Evolutionary conservation across 2,888 invertebrate species (phyloP).

Genomic region (Orthonychiurus folsomi): DNA sequence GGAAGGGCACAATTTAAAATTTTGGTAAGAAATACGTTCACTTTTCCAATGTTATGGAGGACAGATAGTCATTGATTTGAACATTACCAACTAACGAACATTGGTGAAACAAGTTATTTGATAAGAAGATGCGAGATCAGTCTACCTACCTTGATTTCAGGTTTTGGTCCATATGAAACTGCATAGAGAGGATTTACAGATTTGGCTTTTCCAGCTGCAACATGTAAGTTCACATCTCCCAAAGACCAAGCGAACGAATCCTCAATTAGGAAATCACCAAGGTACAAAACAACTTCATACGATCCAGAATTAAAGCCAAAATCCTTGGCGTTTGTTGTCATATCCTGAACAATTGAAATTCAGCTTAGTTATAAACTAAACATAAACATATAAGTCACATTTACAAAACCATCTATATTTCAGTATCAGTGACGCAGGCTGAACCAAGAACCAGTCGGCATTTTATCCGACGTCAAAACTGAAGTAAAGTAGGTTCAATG

Average conservation of each 20-base stretch:
- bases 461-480: constrained; percentile 2
- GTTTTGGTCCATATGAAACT: constrained; percentile 49
- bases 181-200: constrained; percentile 39
- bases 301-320: constrained; percentile 65
- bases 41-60: constrained; percentile 46
- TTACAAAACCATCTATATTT: too few relatives aligned
- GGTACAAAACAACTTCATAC: constrained; percentile 70
- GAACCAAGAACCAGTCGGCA: not conserved
- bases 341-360: constrained; percentile 52
- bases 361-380: constrained; percentile 4
- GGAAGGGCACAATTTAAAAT: not conserved
- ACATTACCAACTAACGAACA: constrained; percentile 30
- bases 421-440: too few relatives aligned
- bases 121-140: not conserved
- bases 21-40: constrained; percentile 31
- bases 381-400: constrained; percentile 16
- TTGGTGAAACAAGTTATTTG: constrained; percentile 24
- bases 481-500: not conserved
- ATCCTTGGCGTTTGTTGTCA: constrained; percentile 68
- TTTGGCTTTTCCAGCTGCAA: constrained; percentile 50
- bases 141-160: constrained; percentile 55
- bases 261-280: constrained; percentile 84
- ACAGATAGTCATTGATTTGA: constrained; percentile 40
- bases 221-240: constrained; percentile 66
- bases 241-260: constrained; percentile 83